Conservation (phyloP, 1,140 invertebrate genomes). For the Limonius californicus region DNA sequence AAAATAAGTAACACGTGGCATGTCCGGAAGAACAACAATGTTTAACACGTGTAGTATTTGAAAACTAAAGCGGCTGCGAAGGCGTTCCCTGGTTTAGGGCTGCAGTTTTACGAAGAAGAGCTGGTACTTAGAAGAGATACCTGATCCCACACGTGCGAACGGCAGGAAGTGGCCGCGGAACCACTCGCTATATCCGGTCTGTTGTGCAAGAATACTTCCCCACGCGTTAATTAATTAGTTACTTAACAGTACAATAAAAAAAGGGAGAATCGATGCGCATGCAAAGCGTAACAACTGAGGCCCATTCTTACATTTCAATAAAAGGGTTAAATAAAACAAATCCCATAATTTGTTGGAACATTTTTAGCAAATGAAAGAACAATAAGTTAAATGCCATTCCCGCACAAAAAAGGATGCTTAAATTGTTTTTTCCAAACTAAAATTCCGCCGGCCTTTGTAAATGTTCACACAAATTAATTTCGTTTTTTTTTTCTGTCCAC, state of each 20-base stretch:
- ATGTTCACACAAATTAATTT: background rate
- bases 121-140: background rate
- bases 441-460: background rate
- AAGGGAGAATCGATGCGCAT: too few species aligned
- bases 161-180: constrained; percentile 28
- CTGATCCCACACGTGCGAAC: constrained; percentile 27
- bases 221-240: too few species aligned
- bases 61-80: too few species aligned
- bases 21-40: too few species aligned
- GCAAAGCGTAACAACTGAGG: too few species aligned
- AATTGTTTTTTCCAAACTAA: background rate
- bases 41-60: too few species aligned
- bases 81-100: too few species aligned
- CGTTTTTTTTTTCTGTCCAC: background rate
- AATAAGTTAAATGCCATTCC: background rate
- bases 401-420: background rate
- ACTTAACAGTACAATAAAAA: too few species aligned
- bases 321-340: background rate
- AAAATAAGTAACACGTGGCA: too few species aligned
- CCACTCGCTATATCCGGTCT: constrained; percentile 28
- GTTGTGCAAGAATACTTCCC: constrained; percentile 30
- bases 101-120: too few species aligned
- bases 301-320: background rate
- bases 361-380: background rate
- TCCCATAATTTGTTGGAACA: background rate